Evolutionary conservation across 2,888 invertebrate genomes (phyloP).

Genomic region (Euzophera pinguis): DNA sequence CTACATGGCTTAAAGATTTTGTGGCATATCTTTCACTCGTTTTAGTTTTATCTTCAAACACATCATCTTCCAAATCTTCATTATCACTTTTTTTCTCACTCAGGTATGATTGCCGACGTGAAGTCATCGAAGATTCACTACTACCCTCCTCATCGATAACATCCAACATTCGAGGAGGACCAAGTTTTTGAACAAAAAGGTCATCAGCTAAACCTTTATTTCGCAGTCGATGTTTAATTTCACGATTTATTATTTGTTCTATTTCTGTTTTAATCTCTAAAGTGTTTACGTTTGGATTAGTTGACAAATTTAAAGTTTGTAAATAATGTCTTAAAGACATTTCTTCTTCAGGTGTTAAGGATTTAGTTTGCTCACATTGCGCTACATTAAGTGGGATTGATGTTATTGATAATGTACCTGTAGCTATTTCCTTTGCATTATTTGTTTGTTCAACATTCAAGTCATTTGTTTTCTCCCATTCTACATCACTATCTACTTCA

Average conservation of each 20-base stretch:
- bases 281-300: constrained; percentile 57
- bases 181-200: constrained; percentile 60
- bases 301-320: constrained; percentile 76
- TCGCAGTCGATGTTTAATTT: constrained; percentile 61
- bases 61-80: constrained; percentile 74
- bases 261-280: constrained; percentile 69
- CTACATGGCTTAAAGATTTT: constrained; percentile 32
- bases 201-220: constrained; percentile 66
- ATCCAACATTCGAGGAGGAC: constrained; percentile 84
- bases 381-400: constrained; percentile 65
- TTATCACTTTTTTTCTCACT: constrained; percentile 68
- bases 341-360: constrained; percentile 80
- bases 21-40: constrained; percentile 32
- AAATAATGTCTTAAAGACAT: constrained; percentile 75
- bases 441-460: constrained; percentile 37
- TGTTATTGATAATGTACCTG: constrained; percentile 57
- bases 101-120: constrained; percentile 75
- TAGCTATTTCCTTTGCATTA: constrained; percentile 44
- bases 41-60: constrained; percentile 59
- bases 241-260: constrained; percentile 64
- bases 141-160: constrained; percentile 89
- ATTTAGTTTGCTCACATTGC: constrained; percentile 56
- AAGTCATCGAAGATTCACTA: constrained; percentile 80
- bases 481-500: constrained; percentile 82
- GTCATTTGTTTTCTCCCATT: constrained; percentile 78